phyloP scores from a whole-genome alignment of 2,888 invertebrate genomes.

The Nowickia ferox region DNA sequence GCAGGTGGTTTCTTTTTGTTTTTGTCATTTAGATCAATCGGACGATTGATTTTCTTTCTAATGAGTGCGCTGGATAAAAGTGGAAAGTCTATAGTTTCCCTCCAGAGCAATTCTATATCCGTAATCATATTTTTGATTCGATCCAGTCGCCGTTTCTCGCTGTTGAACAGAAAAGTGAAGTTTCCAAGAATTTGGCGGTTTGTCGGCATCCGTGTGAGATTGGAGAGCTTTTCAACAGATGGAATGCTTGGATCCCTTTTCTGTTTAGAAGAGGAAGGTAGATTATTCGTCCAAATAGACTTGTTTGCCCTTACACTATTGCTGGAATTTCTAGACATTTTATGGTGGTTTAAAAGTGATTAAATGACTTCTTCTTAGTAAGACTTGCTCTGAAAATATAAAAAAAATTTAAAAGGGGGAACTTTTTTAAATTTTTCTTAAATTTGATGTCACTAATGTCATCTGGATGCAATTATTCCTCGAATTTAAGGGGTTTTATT shows the following conservation, averaged over 20 bases:
- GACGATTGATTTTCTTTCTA: slow-evolving; percentile 15
- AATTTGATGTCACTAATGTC: no score
- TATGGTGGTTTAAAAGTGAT: slow-evolving; percentile 1
- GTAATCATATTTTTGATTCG: no score
- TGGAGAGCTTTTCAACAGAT: slow-evolving; percentile 29
- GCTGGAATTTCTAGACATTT: slow-evolving; percentile 14
- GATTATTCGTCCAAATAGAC: slow-evolving; percentile 19
- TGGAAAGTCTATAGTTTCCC: slow-evolving; percentile 24
- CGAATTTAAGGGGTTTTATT: no score
- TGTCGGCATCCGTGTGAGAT: slow-evolving; percentile 10
- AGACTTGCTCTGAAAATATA: no score
- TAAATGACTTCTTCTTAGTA: background rate
- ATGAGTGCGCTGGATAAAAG: slow-evolving; percentile 15
- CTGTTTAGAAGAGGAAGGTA: no score
- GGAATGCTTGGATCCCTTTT: slow-evolving; percentile 3
- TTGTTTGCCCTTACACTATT: slow-evolving; percentile 13
- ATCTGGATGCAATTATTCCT: no score
- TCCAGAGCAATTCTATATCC: no score
- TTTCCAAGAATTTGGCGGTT: slow-evolving; percentile 19
- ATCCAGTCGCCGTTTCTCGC: no score
- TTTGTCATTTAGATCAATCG: slow-evolving; percentile 21
- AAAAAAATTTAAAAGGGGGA: no score
- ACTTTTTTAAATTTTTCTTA: no score
- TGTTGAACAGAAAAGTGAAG: no score
- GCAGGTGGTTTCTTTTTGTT: slow-evolving; percentile 10